These are phyloP conservation scores for Pyrochroa serraticornis DNA, from an alignment of 2,888 invertebrate genomes.

Conservation along the genomic window DNA sequence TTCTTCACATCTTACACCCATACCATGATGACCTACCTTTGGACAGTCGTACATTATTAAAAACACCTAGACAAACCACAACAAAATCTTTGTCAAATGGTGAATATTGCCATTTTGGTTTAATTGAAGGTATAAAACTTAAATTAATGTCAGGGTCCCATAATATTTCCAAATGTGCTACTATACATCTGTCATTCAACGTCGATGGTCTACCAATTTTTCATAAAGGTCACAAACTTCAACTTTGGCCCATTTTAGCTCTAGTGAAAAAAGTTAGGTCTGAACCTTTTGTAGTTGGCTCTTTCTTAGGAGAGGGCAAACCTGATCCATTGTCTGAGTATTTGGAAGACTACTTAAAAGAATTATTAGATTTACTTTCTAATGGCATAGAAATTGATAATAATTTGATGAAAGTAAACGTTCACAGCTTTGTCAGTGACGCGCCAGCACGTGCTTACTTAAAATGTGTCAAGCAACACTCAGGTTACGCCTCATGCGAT, in stretches of 20 bases:
- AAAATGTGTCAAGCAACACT: constrained; percentile 19
- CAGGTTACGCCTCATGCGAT: constrained; percentile 18
- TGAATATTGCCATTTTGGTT: constrained; percentile 12
- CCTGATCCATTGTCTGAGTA: constrained; percentile 28
- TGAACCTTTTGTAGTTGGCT: constrained; percentile 15
- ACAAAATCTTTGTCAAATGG: constrained; percentile 9
- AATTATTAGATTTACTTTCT: constrained; percentile 23
- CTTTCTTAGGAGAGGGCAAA: constrained; percentile 18
- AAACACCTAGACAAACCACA: background rate
- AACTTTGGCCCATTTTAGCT: constrained; percentile 27
- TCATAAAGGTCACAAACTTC: constrained; percentile 14
- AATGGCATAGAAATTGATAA: constrained; percentile 23
- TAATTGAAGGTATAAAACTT: background rate
- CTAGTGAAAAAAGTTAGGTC: constrained; percentile 16
- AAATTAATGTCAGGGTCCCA: background rate
- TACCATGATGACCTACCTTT: background rate
- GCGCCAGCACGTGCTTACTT: constrained; percentile 19
- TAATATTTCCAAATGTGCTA: background rate
- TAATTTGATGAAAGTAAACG: background rate
- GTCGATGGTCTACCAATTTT: constrained; percentile 26
- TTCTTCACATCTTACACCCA: background rate
- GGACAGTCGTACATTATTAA: constrained; percentile 3
- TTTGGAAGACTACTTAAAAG: constrained; percentile 34
- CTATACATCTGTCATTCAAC: constrained; percentile 15
- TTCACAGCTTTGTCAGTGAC: constrained; percentile 21